Base-by-base conservation (phyloP, 2,797 vertebrate species). In the Sebastes matsubarae region DNA sequence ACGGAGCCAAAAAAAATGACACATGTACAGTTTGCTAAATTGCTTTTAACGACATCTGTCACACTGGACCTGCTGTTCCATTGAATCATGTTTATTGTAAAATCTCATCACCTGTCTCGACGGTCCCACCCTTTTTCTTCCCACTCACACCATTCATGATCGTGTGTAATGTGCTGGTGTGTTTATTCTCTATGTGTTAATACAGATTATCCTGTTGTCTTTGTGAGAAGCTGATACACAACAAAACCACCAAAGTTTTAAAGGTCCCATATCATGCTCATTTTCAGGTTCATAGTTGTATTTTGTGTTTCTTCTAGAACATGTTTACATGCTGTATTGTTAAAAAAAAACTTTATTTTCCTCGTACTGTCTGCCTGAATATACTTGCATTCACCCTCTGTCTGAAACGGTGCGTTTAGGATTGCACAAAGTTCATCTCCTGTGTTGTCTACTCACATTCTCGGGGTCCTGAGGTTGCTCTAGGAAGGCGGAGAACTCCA, bases 401-500 rank as follows among this genome's bases (percentile, higher is more conserved):
- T 14, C 38, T 38, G 38, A 38, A 38, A 38, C 38, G 38, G 38
- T 38, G 38, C 13, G 5, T 38, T 38, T 38, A 38, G 38, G 38
- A 38, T 38, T 14, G 38, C 13, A 68, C 20, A 46, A 9, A 38
- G 34, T 55, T 42, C 29, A 30, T 52, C 9, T 60, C 68, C 65
- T 58, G 36, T 68, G 42, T 42, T 11, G 13, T 78, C 34, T 29
- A 92, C 97, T 97, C 93, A 99, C 98, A 54, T 95, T 97, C 73
- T 98, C 97, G 4, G 96, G 96, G 86, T 99, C 97, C 81, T 97
- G 96, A 70, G 97, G 97, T 88, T 97, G 97, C 94, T 99, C 98
- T 88, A 99, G 94, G 92, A 98, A 99, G 42, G 98, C 97, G 1
- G 97, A 99, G 93, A 99, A 99, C 92, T 99, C 98, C 92, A 99